A percentile compares a stretch with the other conserved stretches of the same genome.
Evolutionary conservation across 2,797 vertebrate genomes (phyloP).

Genomic region (Chromis chromis): DNA sequence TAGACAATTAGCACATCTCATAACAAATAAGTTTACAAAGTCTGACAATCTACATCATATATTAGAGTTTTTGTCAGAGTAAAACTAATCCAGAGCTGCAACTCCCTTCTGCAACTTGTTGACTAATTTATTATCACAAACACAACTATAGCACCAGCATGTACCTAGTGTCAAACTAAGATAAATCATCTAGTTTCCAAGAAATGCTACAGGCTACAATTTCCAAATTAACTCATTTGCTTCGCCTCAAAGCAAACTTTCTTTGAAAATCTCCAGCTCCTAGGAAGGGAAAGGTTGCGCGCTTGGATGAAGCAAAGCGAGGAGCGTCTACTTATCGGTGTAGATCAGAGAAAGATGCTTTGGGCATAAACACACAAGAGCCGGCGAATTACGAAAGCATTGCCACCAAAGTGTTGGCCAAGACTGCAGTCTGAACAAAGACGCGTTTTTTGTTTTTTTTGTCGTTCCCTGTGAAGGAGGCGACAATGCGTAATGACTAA

Average conservation of each 20-base stretch:
- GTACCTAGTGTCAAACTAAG: background rate
- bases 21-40: background rate
- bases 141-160: background rate
- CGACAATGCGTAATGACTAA: too few relatives aligned
- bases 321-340: background rate
- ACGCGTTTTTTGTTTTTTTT: background rate
- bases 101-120: background rate
- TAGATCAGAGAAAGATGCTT: background rate
- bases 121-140: background rate
- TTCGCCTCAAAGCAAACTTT: conserved; percentile 8
- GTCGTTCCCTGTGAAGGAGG: background rate
- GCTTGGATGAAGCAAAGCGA: background rate
- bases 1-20: background rate
- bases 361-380: background rate
- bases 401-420: background rate
- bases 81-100: background rate
- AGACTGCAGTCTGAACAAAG: background rate
- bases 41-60: background rate
- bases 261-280: background rate
- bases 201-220: background rate
- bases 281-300: background rate
- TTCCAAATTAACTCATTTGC: background rate
- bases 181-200: background rate
- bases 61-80: background rate
- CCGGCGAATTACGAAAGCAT: background rate